Percentiles rank a stretch among this genome's conserved stretches.
Conservation (phyloP, 1,140 invertebrate genomes). For the Cryptotermes secundus region DNA sequence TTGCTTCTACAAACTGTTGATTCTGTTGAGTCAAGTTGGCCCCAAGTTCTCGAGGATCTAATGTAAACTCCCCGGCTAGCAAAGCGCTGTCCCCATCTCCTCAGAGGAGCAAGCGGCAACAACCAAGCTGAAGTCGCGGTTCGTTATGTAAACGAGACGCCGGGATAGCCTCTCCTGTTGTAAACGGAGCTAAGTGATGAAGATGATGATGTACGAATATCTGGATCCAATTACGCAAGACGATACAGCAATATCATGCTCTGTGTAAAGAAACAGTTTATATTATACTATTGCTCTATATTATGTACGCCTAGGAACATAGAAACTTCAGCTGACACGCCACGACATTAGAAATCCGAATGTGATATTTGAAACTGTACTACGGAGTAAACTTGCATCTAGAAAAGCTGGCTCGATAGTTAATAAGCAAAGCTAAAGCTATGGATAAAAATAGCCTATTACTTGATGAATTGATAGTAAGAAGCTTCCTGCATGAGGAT, state of each 20-base stretch:
- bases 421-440: too few species aligned
- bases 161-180: not conserved
- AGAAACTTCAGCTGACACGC: not conserved
- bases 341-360: too few species aligned
- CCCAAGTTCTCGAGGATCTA: conserved; percentile 19
- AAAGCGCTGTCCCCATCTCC: not conserved
- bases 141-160: conserved; percentile 27
- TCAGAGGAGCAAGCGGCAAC: not conserved
- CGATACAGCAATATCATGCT: not conserved
- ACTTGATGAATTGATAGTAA: too few species aligned
- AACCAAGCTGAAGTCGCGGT: conserved; percentile 1
- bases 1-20: conserved; percentile 28
- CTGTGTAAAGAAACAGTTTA: not conserved
- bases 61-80: conserved; percentile 7
- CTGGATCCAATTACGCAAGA: not conserved
- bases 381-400: too few species aligned
- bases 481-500: too few species aligned
- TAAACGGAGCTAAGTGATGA: not conserved
- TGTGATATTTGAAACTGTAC: too few species aligned
- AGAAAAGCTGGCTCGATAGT: too few species aligned
- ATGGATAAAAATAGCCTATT: too few species aligned
- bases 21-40: conserved; percentile 26
- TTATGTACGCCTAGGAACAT: not conserved
- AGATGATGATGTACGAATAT: not conserved
- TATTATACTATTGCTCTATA: not conserved